Conservation (phyloP, 2,888 invertebrate genomes). For the Macropis europaea region DNA sequence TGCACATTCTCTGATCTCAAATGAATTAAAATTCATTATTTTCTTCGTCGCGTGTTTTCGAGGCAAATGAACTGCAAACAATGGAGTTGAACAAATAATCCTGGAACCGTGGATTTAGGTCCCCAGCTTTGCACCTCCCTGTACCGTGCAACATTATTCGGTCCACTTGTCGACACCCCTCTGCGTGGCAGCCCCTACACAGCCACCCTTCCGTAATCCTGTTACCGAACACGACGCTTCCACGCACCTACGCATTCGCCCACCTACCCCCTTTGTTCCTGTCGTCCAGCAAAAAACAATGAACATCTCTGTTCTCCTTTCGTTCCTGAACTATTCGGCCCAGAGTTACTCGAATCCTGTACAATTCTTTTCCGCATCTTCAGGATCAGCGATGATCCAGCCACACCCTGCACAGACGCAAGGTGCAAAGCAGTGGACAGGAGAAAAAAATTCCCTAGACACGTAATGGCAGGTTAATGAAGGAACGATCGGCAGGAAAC, state of each 20-base stretch:
- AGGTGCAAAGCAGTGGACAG: not conserved
- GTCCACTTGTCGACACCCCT: constrained; percentile 73
- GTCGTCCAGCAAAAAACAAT: constrained; percentile 57
- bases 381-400: too few species aligned
- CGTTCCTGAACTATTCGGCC: constrained; percentile 31
- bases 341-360: constrained; percentile 10
- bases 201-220: constrained; percentile 70
- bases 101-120: constrained; percentile 18
- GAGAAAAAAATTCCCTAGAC: constrained; percentile 6
- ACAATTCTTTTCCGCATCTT: too few species aligned
- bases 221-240: constrained; percentile 65
- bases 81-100: constrained; percentile 28
- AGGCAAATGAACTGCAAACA: constrained; percentile 26
- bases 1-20: too few species aligned
- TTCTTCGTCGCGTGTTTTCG: too few species aligned
- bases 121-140: constrained; percentile 56
- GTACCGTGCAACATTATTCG: constrained; percentile 70
- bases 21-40: too few species aligned
- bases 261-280: constrained; percentile 33
- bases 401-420: too few species aligned
- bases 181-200: constrained; percentile 56
- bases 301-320: constrained; percentile 31
- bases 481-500: constrained; percentile 51
- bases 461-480: constrained; percentile 52
- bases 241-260: constrained; percentile 58